Evolutionary conservation across 92 coral and sea anemone genomes (phyloP).

Genomic region (Phymanthus crucifer): DNA sequence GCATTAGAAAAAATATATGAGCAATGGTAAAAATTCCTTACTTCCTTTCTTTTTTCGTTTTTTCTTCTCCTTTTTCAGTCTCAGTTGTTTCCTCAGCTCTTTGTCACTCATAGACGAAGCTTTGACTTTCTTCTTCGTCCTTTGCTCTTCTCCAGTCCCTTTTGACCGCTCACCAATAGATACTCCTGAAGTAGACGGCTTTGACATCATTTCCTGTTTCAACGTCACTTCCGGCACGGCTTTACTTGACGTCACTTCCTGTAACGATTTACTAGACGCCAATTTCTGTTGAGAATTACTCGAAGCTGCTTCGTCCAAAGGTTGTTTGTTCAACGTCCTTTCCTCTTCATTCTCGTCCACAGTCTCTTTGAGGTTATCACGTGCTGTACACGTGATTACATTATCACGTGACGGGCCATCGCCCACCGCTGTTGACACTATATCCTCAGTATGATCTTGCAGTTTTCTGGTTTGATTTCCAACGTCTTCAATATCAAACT

Average conservation of each 20-base stretch:
- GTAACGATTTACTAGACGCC: neutral
- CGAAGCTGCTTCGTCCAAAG: neutral
- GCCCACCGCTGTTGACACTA: neutral
- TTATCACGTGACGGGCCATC: neutral
- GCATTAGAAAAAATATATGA: no score
- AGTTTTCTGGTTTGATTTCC: no score
- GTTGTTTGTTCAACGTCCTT: neutral
- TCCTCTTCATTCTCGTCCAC: neutral
- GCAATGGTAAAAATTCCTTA: neutral
- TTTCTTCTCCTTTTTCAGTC: constrained; percentile 63
- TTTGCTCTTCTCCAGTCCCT: neutral
- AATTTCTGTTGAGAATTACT: neutral
- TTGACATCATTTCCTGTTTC: neutral
- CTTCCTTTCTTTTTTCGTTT: constrained; percentile 70
- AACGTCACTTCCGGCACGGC: neutral
- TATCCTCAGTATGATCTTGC: no score
- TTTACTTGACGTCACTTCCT: neutral
- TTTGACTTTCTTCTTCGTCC: constrained; percentile 24
- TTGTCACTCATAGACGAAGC: constrained; percentile 48
- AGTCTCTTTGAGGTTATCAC: neutral
- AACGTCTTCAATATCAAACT: neutral
- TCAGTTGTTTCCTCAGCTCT: constrained; percentile 49
- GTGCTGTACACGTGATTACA: neutral
- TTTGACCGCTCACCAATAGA: neutral
- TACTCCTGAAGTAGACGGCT: neutral